Conservation (phyloP, 1,140 invertebrate species). For the Rhysida immarginata region DNA sequence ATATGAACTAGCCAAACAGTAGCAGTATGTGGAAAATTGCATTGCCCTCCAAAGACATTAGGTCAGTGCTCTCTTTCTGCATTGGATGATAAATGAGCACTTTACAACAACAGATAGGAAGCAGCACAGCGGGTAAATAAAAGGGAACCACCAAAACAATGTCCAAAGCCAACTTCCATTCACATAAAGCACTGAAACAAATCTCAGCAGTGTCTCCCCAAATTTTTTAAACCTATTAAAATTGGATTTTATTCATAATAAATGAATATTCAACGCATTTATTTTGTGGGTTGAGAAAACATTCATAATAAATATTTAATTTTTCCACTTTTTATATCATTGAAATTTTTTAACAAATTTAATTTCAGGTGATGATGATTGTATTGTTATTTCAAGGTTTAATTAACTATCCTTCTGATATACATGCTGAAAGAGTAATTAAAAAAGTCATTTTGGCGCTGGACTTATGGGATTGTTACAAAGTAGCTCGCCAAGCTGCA, state of each 20-base stretch:
- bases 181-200: not conserved
- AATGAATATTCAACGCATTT: not conserved
- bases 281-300: constrained; percentile 1
- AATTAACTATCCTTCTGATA: constrained; percentile 43
- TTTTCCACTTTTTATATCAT: not conserved
- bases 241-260: not conserved
- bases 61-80: not conserved
- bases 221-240: not conserved
- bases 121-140: too few species aligned
- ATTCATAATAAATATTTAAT: not conserved
- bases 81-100: not conserved
- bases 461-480: constrained; percentile 69
- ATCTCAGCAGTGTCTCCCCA: not conserved
- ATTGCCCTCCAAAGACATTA: not conserved
- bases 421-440: constrained; percentile 27
- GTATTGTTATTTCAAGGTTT: constrained; percentile 69
- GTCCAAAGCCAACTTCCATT: too few species aligned
- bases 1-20: too few species aligned
- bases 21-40: too few species aligned
- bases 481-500: constrained; percentile 67
- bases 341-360: not conserved
- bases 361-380: constrained; percentile 46
- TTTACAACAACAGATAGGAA: too few species aligned
- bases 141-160: too few species aligned
- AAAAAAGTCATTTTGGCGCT: constrained; percentile 40